phyloP scores from a whole-genome alignment of 2,797 vertebrate species.

The Tympanoctomys barrerae region DNA sequence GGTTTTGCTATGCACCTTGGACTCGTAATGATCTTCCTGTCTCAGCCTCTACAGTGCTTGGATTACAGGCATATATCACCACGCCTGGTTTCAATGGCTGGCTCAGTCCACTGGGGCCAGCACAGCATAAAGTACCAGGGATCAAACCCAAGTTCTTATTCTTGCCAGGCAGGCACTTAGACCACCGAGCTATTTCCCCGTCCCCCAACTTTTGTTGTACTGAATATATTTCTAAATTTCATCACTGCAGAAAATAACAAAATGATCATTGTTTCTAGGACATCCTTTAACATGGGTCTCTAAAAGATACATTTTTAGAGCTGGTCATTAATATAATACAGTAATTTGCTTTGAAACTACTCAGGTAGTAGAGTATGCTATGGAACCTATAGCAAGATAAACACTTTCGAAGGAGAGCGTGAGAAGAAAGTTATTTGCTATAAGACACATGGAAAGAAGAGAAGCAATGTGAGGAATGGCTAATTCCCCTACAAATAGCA shows the following conservation, averaged over 20 bases:
- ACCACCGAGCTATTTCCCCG: too few species aligned
- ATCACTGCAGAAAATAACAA: constrained; percentile 19
- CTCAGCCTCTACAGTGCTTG: too few species aligned
- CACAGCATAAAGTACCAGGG: too few species aligned
- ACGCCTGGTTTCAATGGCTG: too few species aligned
- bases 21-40: too few species aligned
- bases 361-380: not conserved
- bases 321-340: not conserved
- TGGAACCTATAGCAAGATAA: not conserved
- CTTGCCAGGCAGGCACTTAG: too few species aligned
- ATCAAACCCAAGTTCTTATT: too few species aligned
- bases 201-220: not conserved
- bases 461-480: not conserved
- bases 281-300: constrained; percentile 22
- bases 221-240: constrained; percentile 53
- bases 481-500: constrained; percentile 13
- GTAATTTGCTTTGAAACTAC: not conserved
- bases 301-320: constrained; percentile 14
- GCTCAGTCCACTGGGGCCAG: too few species aligned
- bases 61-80: too few species aligned
- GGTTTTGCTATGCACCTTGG: too few species aligned
- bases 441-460: constrained; percentile 39
- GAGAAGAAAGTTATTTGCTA: not conserved
- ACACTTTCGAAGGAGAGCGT: not conserved
- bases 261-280: not conserved